phyloP scores from a whole-genome alignment of 1,140 invertebrate species.

The Mya arenaria region DNA sequence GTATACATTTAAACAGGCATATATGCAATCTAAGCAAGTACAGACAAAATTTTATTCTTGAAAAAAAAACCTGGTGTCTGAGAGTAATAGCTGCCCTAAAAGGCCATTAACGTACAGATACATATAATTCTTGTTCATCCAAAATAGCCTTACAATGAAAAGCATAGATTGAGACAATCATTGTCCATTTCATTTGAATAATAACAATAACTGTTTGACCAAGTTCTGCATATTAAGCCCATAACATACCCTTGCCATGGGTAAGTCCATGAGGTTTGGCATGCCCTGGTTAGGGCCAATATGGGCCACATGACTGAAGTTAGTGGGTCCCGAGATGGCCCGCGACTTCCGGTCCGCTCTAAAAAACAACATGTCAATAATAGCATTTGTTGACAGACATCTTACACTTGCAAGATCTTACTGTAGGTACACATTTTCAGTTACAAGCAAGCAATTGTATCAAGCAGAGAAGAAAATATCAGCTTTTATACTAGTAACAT shows the following conservation, averaged over 20 bases:
- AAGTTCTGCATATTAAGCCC: not conserved
- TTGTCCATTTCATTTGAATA: not conserved
- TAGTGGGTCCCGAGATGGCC: slow-evolving; percentile 98
- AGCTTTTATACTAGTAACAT: too few species aligned
- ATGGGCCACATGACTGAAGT: slow-evolving; percentile 99
- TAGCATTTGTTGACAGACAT: too few species aligned
- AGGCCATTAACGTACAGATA: not conserved
- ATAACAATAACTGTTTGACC: not conserved
- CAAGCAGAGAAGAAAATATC: too few species aligned
- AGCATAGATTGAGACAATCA: not conserved
- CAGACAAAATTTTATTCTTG: too few species aligned
- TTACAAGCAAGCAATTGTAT: too few species aligned
- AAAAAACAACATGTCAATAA: too few species aligned
- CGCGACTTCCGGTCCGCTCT: slow-evolving; percentile 94
- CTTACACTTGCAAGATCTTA: too few species aligned
- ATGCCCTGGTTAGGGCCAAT: slow-evolving; percentile 95
- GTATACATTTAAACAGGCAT: too few species aligned
- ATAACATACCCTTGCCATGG: slow-evolving; percentile 84
- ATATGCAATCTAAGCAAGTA: too few species aligned
- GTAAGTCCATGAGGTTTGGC: slow-evolving; percentile 94
- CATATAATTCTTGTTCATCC: not conserved
- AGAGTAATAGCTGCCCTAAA: too few species aligned
- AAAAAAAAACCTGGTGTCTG: too few species aligned
- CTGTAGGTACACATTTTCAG: too few species aligned
- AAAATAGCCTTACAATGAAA: not conserved